A percentile compares a stretch with the other conserved stretches of the same genome.
phyloP scores from a whole-genome alignment of 2,113 vertebrate genomes.

The Physeter macrocephalus region DNA sequence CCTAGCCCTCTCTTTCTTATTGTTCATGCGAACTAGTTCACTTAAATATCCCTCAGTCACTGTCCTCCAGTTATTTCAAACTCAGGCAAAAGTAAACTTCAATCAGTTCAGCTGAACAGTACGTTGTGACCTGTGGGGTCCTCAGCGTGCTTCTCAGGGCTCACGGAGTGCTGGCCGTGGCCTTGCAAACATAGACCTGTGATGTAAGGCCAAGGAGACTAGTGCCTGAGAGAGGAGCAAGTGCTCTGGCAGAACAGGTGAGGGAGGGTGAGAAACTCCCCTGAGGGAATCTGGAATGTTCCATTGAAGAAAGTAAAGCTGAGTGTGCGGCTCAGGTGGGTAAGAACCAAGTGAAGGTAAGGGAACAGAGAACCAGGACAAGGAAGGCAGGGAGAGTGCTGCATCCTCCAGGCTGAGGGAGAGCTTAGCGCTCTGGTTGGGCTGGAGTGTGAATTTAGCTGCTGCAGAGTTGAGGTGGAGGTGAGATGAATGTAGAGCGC shows the following conservation, averaged over 20 bases:
- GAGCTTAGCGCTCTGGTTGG: neutral
- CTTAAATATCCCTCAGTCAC: too few relatives aligned
- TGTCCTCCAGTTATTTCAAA: neutral
- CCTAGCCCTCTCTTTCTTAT: neutral
- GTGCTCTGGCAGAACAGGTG: neutral
- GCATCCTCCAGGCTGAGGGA: neutral
- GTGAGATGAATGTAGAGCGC: neutral
- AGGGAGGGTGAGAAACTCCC: neutral
- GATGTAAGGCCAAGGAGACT: too few relatives aligned
- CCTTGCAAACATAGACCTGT: rapidly evolving
- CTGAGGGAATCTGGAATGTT: neutral
- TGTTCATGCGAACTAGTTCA: neutral
- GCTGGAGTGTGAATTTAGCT: neutral
- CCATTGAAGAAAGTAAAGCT: neutral
- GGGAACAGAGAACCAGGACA: neutral
- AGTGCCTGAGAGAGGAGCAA: neutral
- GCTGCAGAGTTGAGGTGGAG: neutral
- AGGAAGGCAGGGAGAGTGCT: rapidly evolving
- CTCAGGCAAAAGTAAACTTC: neutral
- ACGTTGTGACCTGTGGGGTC: neutral
- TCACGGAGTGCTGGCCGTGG: rapidly evolving
- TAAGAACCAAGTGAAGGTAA: neutral
- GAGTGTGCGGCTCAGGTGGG: neutral
- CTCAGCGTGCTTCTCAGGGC: neutral
- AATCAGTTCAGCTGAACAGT: neutral